phyloP scores from a whole-genome alignment of 2,888 invertebrate genomes.

The Fragum whitleyi region DNA sequence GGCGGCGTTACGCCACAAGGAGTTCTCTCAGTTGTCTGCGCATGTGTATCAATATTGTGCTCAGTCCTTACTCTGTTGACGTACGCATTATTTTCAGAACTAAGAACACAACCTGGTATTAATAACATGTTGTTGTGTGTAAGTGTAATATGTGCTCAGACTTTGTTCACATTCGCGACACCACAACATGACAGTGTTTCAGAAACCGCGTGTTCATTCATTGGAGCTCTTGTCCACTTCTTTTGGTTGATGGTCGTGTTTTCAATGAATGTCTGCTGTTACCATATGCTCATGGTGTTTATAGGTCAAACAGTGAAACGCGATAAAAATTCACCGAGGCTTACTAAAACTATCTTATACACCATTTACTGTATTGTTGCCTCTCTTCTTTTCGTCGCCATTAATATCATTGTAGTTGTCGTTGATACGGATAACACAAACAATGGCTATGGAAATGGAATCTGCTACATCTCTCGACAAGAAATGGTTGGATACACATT shows the following conservation, averaged over 20 bases:
- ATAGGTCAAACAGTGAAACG: neutral
- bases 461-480: conserved; percentile 45
- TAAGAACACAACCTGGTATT: conserved; percentile 58
- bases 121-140: conserved; percentile 50
- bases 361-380: conserved; percentile 28
- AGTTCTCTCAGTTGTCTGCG: conserved; percentile 43
- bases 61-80: conserved; percentile 37
- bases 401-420: conserved; percentile 27
- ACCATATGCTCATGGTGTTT: conserved; percentile 55
- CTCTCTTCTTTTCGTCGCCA: conserved; percentile 31
- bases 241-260: conserved; percentile 52
- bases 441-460: conserved; percentile 47
- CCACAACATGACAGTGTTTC: conserved; percentile 20
- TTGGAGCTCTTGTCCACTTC: conserved; percentile 53
- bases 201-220: conserved; percentile 23
- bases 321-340: neutral
- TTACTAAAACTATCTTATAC: conserved; percentile 31
- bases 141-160: conserved; percentile 45
- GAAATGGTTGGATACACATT: conserved; percentile 50
- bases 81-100: conserved; percentile 40
- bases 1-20: conserved; percentile 28
- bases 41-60: conserved; percentile 41
- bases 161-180: conserved; percentile 49
- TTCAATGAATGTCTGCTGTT: conserved; percentile 57
- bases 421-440: conserved; percentile 2